These are phyloP conservation scores for Osmerus mordax DNA, from an alignment of 2,113 vertebrate genomes.

Conservation along the genomic window DNA sequence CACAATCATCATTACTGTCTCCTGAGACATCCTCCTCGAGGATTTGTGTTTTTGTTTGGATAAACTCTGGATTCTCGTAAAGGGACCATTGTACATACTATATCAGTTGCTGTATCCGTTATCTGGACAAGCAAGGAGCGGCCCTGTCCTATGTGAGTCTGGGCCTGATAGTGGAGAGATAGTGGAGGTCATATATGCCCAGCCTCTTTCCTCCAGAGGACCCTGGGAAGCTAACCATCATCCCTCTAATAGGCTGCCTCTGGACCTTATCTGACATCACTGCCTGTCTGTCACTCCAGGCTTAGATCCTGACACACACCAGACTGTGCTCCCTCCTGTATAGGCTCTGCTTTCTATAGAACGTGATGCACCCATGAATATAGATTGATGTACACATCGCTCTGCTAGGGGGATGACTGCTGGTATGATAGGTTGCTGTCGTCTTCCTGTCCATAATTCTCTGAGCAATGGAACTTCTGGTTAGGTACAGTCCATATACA, in stretches of 20 bases:
- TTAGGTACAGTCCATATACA: not conserved
- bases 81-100: not conserved
- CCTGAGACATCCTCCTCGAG: not conserved
- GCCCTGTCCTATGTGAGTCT: not conserved
- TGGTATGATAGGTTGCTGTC: not conserved
- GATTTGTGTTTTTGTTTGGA: not conserved
- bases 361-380: not conserved
- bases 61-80: not conserved
- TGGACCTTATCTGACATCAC: slow-evolving; percentile 20
- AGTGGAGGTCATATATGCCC: not conserved
- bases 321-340: not conserved
- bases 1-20: not conserved
- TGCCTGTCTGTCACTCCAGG: slow-evolving; percentile 4
- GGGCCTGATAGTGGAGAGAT: not conserved
- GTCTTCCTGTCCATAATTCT: not conserved
- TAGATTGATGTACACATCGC: not conserved
- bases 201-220: slow-evolving; percentile 8
- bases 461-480: not conserved
- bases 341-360: not conserved
- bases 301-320: slow-evolving; percentile 15
- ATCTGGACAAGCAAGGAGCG: not conserved
- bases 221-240: slow-evolving; percentile 2
- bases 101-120: not conserved
- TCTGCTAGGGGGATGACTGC: not conserved
- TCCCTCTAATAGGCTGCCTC: slow-evolving; percentile 1